A percentile compares a stretch with the other conserved stretches of the same genome.
phyloP scores from a whole-genome alignment of 2,888 invertebrate species.

The Scaeva pyrastri region DNA sequence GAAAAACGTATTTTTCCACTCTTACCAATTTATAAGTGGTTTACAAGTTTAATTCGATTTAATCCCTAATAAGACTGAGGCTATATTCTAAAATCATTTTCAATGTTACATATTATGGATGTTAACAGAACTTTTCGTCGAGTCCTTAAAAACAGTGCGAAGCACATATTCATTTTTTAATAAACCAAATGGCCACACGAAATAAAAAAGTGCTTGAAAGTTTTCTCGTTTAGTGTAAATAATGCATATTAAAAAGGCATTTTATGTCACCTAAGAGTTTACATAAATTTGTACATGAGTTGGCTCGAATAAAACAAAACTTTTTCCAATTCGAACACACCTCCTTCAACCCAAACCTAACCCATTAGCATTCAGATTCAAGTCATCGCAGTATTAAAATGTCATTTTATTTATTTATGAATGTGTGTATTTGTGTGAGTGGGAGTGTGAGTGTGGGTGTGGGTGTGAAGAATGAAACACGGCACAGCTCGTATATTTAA shows the following conservation, averaged over 20 bases:
- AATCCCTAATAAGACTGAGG: too few species aligned
- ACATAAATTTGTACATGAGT: background rate
- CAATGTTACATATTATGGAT: too few species aligned
- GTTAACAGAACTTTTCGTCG: too few species aligned
- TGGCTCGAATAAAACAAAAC: background rate
- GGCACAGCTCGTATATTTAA: background rate
- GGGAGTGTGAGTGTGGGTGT: too few species aligned
- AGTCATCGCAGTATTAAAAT: conserved; percentile 16
- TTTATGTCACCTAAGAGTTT: conserved; percentile 12
- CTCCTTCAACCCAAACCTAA: background rate
- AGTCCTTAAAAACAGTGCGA: too few species aligned
- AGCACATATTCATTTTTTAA: background rate
- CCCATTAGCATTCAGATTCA: background rate
- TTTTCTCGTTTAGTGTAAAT: background rate
- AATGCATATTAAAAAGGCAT: background rate
- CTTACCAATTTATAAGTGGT: too few species aligned
- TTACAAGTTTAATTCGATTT: too few species aligned
- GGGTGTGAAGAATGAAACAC: background rate
- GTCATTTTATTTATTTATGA: conserved; percentile 13
- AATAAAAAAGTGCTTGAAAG: background rate
- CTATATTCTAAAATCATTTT: too few species aligned
- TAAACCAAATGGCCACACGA: background rate
- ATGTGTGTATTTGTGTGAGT: background rate
- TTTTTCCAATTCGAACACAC: conserved; percentile 4
- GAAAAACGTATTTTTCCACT: too few species aligned